Evolutionary conservation across 2,113 vertebrate species (phyloP).

Genomic region (Empidonax alnorum): DNA sequence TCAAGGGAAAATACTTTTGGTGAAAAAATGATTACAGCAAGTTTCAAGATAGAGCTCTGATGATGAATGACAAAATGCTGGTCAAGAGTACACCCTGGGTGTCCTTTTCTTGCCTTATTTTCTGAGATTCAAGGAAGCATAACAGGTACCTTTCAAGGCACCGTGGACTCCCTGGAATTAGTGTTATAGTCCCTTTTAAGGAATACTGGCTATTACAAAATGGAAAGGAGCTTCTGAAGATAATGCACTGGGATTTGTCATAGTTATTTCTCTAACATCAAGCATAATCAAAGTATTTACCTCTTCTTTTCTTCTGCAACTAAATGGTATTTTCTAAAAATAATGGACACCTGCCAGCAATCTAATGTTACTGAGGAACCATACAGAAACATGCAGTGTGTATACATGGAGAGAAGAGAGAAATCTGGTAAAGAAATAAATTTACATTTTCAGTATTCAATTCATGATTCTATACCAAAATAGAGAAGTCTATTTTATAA

Average conservation of each 20-base stretch:
- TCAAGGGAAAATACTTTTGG: not conserved
- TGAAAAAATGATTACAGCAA: not conserved
- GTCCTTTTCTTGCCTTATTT: not conserved
- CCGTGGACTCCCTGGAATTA: not conserved
- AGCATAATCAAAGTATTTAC: not conserved
- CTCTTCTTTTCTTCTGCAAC: not conserved
- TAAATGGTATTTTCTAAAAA: not conserved
- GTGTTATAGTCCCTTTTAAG: not conserved
- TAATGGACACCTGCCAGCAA: not conserved
- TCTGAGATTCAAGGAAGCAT: not conserved
- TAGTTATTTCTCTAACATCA: not conserved
- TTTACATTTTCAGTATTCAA: not conserved
- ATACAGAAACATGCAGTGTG: not conserved
- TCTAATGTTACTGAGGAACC: not conserved
- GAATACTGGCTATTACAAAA: not conserved
- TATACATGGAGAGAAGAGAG: not conserved
- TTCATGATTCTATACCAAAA: not conserved
- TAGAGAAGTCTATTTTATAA: conserved; percentile 2
- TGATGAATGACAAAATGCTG: not conserved
- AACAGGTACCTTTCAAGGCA: not conserved
- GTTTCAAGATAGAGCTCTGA: not conserved
- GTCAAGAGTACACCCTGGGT: not conserved
- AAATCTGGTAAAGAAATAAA: not conserved
- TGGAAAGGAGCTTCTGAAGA: not conserved
- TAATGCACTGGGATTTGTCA: not conserved